A percentile compares a stretch with the other conserved stretches of the same genome.
Conservation (phyloP, 2,797 vertebrate species). For the Platalea minor region DNA sequence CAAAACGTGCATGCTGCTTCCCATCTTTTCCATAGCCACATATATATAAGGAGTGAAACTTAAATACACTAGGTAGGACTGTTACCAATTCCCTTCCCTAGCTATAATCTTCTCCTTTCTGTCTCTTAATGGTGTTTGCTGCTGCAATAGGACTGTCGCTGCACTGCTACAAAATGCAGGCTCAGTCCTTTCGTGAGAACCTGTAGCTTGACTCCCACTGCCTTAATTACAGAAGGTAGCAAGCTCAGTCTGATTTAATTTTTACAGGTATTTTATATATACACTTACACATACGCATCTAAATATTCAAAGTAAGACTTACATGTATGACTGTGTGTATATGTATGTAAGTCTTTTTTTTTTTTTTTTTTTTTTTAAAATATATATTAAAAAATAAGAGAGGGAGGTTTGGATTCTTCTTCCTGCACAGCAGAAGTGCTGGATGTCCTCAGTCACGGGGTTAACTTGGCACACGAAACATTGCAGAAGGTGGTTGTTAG, state of each 20-base stretch:
- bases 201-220: neutral
- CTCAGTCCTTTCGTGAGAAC: neutral
- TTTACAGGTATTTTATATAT: neutral
- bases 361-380: no score
- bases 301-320: neutral
- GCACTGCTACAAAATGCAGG: neutral
- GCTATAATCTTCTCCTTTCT: neutral
- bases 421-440: neutral
- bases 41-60: neutral
- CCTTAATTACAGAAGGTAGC: neutral
- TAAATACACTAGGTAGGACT: neutral
- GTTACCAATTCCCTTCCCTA: neutral
- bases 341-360: no score
- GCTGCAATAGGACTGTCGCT: neutral
- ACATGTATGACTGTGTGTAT: neutral
- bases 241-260: neutral
- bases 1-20: accelerated
- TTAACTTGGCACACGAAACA: conserved; percentile 29
- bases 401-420: neutral
- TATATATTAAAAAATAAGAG: neutral
- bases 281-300: neutral
- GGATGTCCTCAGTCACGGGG: neutral
- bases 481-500: conserved; percentile 37
- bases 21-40: neutral
- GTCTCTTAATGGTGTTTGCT: neutral